These are phyloP conservation scores for Drosophila tanythrix DNA, from an alignment of 2,888 invertebrate genomes.

Conservation along the genomic window DNA sequence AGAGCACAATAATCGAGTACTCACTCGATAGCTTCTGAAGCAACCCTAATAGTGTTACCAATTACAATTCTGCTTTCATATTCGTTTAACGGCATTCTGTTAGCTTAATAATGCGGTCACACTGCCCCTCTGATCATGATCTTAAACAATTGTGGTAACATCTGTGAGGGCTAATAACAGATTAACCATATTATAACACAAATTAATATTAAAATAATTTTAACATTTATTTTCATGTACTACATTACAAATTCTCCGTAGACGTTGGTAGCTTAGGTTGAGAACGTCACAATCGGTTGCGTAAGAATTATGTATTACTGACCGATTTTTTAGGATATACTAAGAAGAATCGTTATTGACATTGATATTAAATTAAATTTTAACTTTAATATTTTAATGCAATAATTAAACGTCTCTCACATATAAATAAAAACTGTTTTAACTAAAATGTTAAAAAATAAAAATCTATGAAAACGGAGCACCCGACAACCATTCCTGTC, in stretches of 20 bases:
- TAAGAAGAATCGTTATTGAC: background rate
- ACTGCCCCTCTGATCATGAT: constrained; percentile 15
- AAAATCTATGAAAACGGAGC: background rate
- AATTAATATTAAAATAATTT: background rate
- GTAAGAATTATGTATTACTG: too few species aligned
- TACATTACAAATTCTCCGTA: background rate
- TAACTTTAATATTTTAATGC: background rate
- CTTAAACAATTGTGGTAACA: background rate
- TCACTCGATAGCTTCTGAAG: background rate
- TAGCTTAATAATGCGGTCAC: constrained; percentile 7
- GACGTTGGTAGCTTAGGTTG: background rate
- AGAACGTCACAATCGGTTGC: background rate
- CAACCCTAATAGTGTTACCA: background rate
- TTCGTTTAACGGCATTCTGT: background rate
- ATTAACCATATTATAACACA: background rate
- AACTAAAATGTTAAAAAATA: background rate
- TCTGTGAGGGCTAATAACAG: background rate
- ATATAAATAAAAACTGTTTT: background rate
- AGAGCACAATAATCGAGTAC: constrained; percentile 6
- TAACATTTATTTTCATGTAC: background rate
- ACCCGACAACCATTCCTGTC: background rate
- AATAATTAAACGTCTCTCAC: background rate
- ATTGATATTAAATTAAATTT: background rate
- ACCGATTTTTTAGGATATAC: background rate
- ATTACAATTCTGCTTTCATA: background rate